Conservation (phyloP, 2,113 vertebrate species). For the Cervus canadensis region DNA sequence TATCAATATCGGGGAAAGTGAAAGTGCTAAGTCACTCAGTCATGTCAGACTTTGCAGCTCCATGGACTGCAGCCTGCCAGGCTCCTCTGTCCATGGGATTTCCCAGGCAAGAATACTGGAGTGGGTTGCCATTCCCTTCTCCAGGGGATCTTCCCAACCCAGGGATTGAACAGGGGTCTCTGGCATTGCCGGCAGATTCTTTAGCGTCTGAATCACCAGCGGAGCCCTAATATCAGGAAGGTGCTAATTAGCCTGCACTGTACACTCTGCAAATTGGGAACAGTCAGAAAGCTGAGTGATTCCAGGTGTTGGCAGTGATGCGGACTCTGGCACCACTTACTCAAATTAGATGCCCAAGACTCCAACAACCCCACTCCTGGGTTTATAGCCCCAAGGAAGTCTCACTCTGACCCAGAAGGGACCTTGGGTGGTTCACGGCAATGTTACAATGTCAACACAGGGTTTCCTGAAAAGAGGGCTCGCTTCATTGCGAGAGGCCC, state of each 20-base stretch:
- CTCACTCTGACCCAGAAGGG: background rate
- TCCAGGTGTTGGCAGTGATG: background rate
- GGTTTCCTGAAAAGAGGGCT: background rate
- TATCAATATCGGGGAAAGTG: too few species aligned
- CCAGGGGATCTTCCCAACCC: too few species aligned
- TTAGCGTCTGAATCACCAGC: too few species aligned
- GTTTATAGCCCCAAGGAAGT: background rate
- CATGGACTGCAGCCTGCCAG: too few species aligned
- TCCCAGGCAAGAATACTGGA: too few species aligned
- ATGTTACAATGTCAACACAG: rapidly evolving
- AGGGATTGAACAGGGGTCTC: too few species aligned
- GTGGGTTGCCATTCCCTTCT: too few species aligned
- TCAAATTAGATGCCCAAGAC: background rate
- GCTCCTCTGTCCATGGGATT: too few species aligned
- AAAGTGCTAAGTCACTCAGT: too few species aligned
- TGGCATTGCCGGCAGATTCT: too few species aligned
- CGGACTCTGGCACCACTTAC: rapidly evolving
- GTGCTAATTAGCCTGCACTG: rapidly evolving
- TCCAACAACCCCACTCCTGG: background rate
- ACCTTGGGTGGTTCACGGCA: rapidly evolving
- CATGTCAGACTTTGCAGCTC: too few species aligned
- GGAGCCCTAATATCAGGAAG: background rate
- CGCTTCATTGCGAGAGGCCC: rapidly evolving
- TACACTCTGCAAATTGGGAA: too few species aligned
- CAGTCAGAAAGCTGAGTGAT: background rate